Conservation (phyloP, 2,888 invertebrate species). For the Ectropis crepuscularia region DNA sequence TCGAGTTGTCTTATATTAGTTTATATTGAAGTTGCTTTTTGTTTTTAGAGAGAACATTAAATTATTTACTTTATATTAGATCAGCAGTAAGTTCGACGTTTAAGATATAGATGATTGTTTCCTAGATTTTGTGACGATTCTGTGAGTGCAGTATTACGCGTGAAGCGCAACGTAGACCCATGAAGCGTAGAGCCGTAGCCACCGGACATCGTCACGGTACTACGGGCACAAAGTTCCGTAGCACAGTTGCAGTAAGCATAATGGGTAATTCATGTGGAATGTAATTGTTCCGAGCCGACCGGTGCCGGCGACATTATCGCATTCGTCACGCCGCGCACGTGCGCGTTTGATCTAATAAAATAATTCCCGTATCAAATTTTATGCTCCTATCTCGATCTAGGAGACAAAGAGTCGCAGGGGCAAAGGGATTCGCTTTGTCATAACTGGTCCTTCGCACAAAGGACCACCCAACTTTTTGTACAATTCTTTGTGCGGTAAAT, state of each 20-base stretch:
- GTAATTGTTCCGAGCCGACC: constrained; percentile 73
- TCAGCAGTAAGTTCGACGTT: too few species aligned
- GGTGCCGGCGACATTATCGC: constrained; percentile 75
- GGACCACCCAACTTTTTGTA: constrained; percentile 72
- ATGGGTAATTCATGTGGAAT: constrained; percentile 81
- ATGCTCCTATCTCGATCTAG: constrained; percentile 82
- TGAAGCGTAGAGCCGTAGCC: constrained; percentile 63
- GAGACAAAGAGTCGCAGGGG: constrained; percentile 76
- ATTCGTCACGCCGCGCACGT: constrained; percentile 83
- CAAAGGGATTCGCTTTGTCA: constrained; percentile 78
- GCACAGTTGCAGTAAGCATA: constrained; percentile 62
- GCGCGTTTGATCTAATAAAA: constrained; percentile 82
- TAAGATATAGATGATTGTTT: too few species aligned
- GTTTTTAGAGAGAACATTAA: too few species aligned
- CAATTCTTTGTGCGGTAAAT: constrained; percentile 66
- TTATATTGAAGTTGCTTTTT: too few species aligned
- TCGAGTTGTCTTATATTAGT: too few species aligned
- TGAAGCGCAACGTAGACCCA: constrained; percentile 36
- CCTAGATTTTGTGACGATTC: background rate
- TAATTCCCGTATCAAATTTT: constrained; percentile 85
- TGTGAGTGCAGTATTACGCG: constrained; percentile 9
- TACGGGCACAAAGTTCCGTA: constrained; percentile 72
- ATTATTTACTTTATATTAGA: too few species aligned
- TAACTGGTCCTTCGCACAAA: constrained; percentile 78
- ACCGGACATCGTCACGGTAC: constrained; percentile 69